phyloP scores from a whole-genome alignment of 2,888 invertebrate genomes.

The Morpho deidamia region DNA sequence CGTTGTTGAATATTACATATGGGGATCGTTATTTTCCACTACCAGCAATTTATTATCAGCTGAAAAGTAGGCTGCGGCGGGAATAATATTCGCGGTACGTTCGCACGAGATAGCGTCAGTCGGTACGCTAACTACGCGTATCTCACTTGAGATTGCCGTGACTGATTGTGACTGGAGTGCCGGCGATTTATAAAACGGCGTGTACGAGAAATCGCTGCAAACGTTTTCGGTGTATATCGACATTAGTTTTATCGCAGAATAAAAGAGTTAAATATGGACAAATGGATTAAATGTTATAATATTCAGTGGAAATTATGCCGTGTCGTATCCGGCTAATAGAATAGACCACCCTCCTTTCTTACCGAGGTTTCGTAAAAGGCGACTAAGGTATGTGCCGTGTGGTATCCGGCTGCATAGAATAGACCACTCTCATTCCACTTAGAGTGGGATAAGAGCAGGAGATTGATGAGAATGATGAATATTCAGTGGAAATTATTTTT shows the following conservation, averaged over 20 bases:
- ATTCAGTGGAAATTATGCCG: too few relatives aligned
- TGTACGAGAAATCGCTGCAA: background rate
- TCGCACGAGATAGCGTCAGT: conserved; percentile 30
- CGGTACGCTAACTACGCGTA: conserved; percentile 26
- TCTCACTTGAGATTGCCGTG: conserved; percentile 25
- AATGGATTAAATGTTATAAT: too few relatives aligned
- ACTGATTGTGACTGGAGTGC: conserved; percentile 19
- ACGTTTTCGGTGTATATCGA: background rate
- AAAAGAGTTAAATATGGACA: too few relatives aligned
- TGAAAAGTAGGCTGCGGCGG: conserved; percentile 23
- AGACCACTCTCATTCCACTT: too few relatives aligned
- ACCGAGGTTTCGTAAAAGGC: too few relatives aligned
- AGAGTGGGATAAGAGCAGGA: too few relatives aligned
- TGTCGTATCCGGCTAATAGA: too few relatives aligned
- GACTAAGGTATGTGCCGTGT: too few relatives aligned
- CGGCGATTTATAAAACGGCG: conserved; percentile 14
- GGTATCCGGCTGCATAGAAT: too few relatives aligned
- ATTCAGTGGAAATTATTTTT: too few relatives aligned
- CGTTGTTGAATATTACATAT: conserved; percentile 26
- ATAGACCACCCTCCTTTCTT: too few relatives aligned
- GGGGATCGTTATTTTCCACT: conserved; percentile 25
- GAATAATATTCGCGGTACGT: conserved; percentile 31
- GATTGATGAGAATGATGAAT: too few relatives aligned
- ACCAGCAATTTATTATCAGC: conserved; percentile 24
- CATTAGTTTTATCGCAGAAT: background rate